phyloP scores from a whole-genome alignment of 2,888 invertebrate genomes.

The Drosophila mimetica region DNA sequence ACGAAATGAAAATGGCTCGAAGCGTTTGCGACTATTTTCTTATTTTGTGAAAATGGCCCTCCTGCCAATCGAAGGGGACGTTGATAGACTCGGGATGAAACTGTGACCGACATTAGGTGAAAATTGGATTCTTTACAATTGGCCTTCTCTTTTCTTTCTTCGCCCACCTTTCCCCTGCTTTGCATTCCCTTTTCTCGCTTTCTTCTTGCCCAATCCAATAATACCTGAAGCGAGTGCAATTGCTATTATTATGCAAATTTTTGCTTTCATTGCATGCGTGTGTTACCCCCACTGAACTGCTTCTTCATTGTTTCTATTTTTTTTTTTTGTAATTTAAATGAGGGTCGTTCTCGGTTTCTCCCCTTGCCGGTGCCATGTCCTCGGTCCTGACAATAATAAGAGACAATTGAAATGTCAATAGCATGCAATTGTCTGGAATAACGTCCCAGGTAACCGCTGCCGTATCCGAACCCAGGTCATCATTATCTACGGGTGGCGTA shows the following conservation, averaged over 20 bases:
- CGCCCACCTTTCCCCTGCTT: not conserved
- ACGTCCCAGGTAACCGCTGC: conserved; percentile 36
- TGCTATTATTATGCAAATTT: conserved; percentile 80
- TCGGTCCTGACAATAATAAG: conserved; percentile 58
- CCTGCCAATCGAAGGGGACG: conserved; percentile 14
- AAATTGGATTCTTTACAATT: conserved; percentile 75
- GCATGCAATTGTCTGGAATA: conserved; percentile 66
- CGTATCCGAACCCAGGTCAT: conserved; percentile 6
- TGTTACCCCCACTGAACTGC: conserved; percentile 21
- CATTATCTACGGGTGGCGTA: conserved; percentile 17
- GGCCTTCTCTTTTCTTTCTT: conserved; percentile 13
- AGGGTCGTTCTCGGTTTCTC: conserved; percentile 21
- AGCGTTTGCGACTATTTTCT: conserved; percentile 65
- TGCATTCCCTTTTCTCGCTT: conserved; percentile 3
- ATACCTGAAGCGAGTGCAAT: conserved; percentile 80
- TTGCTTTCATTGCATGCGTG: conserved; percentile 72
- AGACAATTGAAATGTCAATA: conserved; percentile 79
- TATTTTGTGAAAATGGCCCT: conserved; percentile 4
- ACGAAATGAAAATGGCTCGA: conserved; percentile 75
- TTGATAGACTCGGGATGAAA: conserved; percentile 1
- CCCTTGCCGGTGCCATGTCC: conserved; percentile 8
- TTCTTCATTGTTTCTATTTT: conserved; percentile 10
- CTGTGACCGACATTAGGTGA: conserved; percentile 61
- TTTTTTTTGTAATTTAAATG: conserved; percentile 39
- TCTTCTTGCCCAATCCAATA: conserved; percentile 62